Conservation (phyloP, 1,140 invertebrate genomes). For the Aleiodes sp. region DNA sequence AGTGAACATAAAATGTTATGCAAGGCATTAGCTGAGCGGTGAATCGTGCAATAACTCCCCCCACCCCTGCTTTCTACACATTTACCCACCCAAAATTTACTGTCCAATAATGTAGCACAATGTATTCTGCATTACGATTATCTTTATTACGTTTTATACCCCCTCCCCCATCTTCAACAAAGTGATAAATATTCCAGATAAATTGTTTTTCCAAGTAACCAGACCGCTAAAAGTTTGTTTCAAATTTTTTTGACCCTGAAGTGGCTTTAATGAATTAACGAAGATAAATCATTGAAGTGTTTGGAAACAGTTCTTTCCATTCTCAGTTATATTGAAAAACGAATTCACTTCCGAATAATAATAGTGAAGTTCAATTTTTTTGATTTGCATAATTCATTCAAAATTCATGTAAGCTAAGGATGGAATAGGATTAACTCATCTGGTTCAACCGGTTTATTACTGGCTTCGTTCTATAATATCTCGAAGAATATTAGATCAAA, state of each 20-base stretch:
- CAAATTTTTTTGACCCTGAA: not conserved
- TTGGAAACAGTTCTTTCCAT: too few species aligned
- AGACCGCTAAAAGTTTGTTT: not conserved
- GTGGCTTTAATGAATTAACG: not conserved
- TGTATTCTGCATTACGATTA: slow-evolving; percentile 2
- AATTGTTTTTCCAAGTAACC: slow-evolving; percentile 5
- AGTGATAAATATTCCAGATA: slow-evolving; percentile 1
- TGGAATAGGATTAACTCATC: too few species aligned
- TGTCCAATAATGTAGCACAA: not conserved
- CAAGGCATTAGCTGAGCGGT: slow-evolving; percentile 1
- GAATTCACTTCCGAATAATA: too few species aligned
- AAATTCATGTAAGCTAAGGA: too few species aligned
- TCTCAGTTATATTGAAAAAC: too few species aligned
- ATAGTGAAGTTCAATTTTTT: too few species aligned
- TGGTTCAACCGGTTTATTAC: too few species aligned
- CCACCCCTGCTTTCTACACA: not conserved
- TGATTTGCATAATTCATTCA: too few species aligned
- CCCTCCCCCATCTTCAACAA: not conserved
- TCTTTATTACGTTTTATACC: slow-evolving; percentile 10
- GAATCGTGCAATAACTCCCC: not conserved
- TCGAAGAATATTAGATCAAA: too few species aligned
- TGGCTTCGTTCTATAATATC: too few species aligned
- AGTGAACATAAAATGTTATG: not conserved
- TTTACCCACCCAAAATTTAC: not conserved
- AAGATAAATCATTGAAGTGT: not conserved